These are phyloP conservation scores for Protobothrops mucrosquamatus DNA, from an alignment of 2,113 vertebrate species.

Conservation along the genomic window DNA sequence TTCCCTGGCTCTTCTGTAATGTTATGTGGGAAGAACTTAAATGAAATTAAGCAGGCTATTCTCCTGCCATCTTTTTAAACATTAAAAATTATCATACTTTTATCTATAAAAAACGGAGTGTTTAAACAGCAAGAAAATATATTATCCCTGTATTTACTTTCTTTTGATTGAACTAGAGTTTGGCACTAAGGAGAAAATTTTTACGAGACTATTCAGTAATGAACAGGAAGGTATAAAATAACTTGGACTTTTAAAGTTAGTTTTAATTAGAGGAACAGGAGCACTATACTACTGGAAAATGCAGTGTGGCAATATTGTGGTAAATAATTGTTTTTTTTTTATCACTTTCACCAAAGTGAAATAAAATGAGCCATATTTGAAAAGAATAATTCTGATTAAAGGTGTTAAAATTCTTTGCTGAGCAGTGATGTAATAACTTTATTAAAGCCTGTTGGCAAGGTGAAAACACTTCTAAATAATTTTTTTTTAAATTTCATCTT, in stretches of 20 bases:
- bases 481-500: not conserved
- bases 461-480: not conserved
- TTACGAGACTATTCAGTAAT: not conserved
- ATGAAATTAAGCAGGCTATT: not conserved
- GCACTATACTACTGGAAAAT: not conserved
- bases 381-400: not conserved
- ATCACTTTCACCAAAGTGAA: not conserved
- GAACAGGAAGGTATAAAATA: not conserved
- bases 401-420: not conserved
- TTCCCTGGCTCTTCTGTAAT: not conserved
- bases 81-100: not conserved
- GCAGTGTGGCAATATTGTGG: not conserved
- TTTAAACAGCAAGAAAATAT: not conserved
- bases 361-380: not conserved
- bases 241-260: not conserved
- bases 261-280: not conserved
- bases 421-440: not conserved
- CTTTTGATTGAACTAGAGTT: not conserved
- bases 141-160: not conserved
- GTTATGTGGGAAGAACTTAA: not conserved
- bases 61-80: not conserved
- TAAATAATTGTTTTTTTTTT: not conserved
- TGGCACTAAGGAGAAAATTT: not conserved
- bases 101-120: not conserved
- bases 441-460: not conserved